Conservation (phyloP, 2,113 vertebrate genomes). For the Eclectus roratus region DNA sequence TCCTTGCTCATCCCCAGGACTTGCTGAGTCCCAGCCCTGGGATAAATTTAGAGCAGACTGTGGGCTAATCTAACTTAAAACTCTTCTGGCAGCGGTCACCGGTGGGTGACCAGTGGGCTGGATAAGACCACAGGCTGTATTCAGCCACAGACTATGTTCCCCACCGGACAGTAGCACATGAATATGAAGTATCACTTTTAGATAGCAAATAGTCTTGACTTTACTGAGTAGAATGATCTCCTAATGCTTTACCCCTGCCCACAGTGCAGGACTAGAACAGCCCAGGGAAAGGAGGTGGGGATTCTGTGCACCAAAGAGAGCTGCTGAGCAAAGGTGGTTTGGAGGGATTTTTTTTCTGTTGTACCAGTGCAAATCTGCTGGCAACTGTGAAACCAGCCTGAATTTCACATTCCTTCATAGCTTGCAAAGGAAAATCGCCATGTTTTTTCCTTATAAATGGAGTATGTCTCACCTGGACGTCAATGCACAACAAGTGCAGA, state of each 20-base stretch:
- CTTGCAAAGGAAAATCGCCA: not conserved
- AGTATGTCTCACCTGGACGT: not conserved
- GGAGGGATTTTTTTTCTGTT: not conserved
- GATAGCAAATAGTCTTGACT: not conserved
- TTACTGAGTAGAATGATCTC: not conserved
- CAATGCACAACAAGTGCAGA: not conserved
- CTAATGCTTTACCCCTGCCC: not conserved
- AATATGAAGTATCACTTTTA: not conserved
- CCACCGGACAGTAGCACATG: not conserved
- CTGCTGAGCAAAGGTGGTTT: not conserved
- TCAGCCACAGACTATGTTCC: not conserved
- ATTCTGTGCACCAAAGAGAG: not conserved
- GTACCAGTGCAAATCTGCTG: not conserved
- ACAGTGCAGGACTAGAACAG: not conserved
- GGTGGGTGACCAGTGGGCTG: not conserved
- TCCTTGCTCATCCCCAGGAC: not conserved
- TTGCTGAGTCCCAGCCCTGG: not conserved
- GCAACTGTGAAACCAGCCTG: not conserved
- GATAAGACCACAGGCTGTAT: not conserved
- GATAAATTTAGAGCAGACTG: not conserved
- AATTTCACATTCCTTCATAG: not conserved
- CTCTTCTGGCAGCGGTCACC: not conserved
- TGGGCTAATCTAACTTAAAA: not conserved
- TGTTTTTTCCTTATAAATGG: not conserved
- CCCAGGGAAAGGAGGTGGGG: not conserved